Conservation (phyloP, 2,797 vertebrate genomes). For the Characodon lateralis region DNA sequence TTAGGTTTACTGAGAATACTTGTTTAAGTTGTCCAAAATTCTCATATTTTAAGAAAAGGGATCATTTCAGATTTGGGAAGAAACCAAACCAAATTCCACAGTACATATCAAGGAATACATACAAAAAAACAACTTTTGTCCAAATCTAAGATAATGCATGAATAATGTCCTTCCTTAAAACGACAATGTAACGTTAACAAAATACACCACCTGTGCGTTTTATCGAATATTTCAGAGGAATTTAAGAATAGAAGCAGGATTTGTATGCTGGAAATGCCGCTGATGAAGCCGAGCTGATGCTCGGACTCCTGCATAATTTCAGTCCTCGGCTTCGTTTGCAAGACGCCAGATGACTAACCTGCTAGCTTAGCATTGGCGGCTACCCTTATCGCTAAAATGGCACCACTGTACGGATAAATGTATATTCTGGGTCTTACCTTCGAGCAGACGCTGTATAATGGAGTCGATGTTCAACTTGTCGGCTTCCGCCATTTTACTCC, state of each 20-base stretch:
- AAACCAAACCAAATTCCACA: background rate
- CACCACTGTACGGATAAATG: constrained; percentile 61
- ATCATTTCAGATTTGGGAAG: background rate
- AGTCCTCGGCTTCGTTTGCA: background rate
- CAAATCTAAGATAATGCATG: background rate
- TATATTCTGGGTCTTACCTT: constrained; percentile 77
- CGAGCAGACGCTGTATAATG: constrained; percentile 85
- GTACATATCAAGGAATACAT: background rate
- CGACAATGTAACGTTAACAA: background rate
- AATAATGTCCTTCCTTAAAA: background rate
- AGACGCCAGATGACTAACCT: constrained; percentile 12
- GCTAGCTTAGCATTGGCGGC: constrained; percentile 24
- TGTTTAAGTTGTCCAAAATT: background rate
- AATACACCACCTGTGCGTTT: too few species aligned
- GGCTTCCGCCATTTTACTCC: constrained; percentile 83
- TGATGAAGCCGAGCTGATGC: background rate
- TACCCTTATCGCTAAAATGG: constrained; percentile 64
- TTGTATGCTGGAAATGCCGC: background rate
- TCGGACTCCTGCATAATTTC: background rate
- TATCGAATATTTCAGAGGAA: too few species aligned
- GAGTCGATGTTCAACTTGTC: constrained; percentile 87
- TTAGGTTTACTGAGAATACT: background rate
- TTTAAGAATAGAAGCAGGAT: background rate
- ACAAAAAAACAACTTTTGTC: background rate
- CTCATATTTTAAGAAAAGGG: background rate